Evolutionary conservation across 1,140 invertebrate genomes (phyloP), one percentile per base, ranked within the genome.

Genomic region (Heliconius eleuchia): DNA sequence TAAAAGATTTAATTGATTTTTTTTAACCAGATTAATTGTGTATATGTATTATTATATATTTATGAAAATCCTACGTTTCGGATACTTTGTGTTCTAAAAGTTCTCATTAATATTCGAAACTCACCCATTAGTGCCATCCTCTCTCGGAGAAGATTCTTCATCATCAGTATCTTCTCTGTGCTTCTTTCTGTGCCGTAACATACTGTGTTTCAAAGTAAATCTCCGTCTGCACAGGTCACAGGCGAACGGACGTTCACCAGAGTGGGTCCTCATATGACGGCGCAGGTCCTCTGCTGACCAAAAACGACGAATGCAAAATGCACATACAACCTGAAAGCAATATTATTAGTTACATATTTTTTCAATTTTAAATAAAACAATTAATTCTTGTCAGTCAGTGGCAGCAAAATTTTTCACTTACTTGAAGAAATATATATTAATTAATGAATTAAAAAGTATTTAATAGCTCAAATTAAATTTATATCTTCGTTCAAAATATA

Each of bases 221-320:
- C 97, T 95, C 6, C 98, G 94, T 16, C 96, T 92, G 87, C 98
- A 99, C 16, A 98, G 96, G 85, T 98, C 97, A 83, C 97, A 98
- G 60, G 97, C 96, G 88, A 97, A 98, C 0, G 96, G 96, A 1
- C 97, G 92, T 87, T 98, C 98, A 0, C 97, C 97, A 0, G 97
- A 98, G 87, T 98, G 97, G 0, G 97, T 98, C 57, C 98, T 94
- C 97, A 99, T 98, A 92, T 99, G 98, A 11, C 98, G 96, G 0
- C 98, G 95, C 1, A 99, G 94, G 92, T 99, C 98, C 89, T 99
- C 98, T 0, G 98, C 97, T 0, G 98, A 99, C 98, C 98, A 99
- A 91, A 99, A 99, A 60, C 98, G 96, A 80, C 98, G 97, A 86
- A 98, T 96, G 90, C 98, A 99, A 86, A 99, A 98, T 1, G 98